Percentiles rank a stretch among this genome's conserved stretches.
Evolutionary conservation across 2,113 vertebrate species (phyloP).

Genomic region (Ptilonorhynchus violaceus): DNA sequence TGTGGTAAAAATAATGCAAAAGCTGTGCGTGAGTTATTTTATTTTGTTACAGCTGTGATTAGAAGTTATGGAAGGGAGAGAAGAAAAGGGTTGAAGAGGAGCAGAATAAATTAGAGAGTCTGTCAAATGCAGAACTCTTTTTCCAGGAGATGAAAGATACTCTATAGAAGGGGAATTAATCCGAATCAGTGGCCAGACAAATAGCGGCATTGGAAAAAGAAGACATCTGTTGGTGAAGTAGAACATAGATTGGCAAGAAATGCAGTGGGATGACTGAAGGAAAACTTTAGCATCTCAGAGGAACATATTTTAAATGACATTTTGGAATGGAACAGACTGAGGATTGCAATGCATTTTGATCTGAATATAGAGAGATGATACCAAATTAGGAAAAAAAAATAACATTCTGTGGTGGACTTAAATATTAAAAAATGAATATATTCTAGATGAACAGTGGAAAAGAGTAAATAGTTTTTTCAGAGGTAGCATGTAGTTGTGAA

Average conservation of each 20-base stretch:
- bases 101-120: not conserved
- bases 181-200: not conserved
- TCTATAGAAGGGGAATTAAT: not conserved
- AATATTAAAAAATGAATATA: not conserved
- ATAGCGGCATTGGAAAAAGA: not conserved
- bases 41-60: not conserved
- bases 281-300: not conserved
- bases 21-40: not conserved
- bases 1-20: not conserved
- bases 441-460: not conserved
- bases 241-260: slow-evolving; percentile 34
- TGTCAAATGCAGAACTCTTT: not conserved
- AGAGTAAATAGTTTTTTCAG: not conserved
- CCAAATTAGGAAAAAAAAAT: not conserved
- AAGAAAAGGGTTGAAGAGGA: not conserved
- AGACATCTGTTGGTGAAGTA: not conserved
- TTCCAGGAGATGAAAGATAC: not conserved
- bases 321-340: not conserved
- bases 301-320: not conserved
- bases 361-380: not conserved
- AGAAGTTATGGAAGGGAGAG: not conserved
- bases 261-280: not conserved
- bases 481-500: not conserved
- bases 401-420: not conserved
- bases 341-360: slow-evolving; percentile 4